Conservation (phyloP, 2,888 invertebrate species). For the Diarsia brunnea region DNA sequence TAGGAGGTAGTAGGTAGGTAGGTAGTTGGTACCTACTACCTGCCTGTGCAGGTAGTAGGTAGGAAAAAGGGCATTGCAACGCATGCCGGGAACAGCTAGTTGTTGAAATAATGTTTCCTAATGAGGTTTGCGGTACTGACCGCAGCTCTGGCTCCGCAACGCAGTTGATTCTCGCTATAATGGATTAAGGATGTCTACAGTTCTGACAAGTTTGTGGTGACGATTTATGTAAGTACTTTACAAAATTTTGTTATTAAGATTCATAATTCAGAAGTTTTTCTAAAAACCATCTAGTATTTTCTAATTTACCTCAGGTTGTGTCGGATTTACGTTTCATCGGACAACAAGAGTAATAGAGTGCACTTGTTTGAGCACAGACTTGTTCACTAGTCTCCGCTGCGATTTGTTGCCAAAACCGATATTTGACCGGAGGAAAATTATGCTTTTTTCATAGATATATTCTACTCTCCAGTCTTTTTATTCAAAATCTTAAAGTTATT, state of each 20-base stretch:
- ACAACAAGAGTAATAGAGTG: background rate
- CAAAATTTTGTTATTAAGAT: background rate
- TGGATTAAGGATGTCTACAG: background rate
- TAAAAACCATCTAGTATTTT: too few species aligned
- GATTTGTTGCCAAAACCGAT: background rate
- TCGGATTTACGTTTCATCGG: background rate
- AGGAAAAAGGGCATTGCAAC: too few species aligned
- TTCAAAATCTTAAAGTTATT: background rate
- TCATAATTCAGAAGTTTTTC: background rate
- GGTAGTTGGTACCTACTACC: too few species aligned
- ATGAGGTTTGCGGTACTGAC: background rate
- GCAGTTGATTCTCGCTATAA: slow-evolving; percentile 14
- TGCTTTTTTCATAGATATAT: background rate
- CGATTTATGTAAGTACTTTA: background rate
- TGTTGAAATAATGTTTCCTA: slow-evolving; percentile 23
- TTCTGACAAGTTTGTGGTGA: background rate
- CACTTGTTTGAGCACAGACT: background rate
- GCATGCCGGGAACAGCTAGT: too few species aligned
- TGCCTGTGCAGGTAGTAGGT: too few species aligned
- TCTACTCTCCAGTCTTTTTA: background rate
- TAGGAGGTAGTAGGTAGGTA: too few species aligned
- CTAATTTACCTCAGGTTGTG: too few species aligned
- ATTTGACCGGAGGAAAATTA: too few species aligned
- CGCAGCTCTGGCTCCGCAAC: background rate
- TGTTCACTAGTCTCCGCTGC: background rate